Base-by-base conservation (phyloP, 2,797 vertebrate species). In the Prunella strophiata region DNA sequence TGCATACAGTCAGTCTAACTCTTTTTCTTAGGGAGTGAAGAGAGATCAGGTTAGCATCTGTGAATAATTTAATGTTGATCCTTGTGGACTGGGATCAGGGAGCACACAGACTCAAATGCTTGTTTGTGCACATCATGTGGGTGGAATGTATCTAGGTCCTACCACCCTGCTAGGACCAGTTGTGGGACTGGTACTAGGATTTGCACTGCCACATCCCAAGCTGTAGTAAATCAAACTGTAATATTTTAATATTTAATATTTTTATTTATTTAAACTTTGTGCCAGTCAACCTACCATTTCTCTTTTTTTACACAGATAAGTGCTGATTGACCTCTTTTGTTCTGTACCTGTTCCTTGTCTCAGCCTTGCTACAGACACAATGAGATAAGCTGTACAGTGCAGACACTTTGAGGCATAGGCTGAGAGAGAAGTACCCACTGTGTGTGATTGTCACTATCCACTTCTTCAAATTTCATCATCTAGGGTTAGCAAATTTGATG, bases 401-500 rank as follows among this genome's bases (percentile, higher is more conserved):
- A 20, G 57, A 30, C 2, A 36, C 17, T 47, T 42, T 10, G 27
- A 40, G 5, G 8, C 1, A 1, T 63, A 11, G 6, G 1, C 54
- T 67, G 52, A 63, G 62, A 54, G 66, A 43, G 27, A 26, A 48
- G 3, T 86, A 22, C 66, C 5, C 15, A 8, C 7, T 73, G 3
- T 23, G 11, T 62, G 25, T 58, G 48, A 5, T 4, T 48, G 13
- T 76, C 40, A 30, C 34, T 63, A 5, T 47, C 17, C 15, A 22
- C 23, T 84, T 83, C 2, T 52, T 67, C 40, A 52, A 1, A 57
- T 89, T 81, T 75, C 22, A 26, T 78, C 38, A 62, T 79, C n/a
- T 59, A 58, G 7, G 89, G 61, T 52, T 85, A 83, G 50, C 22
- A 62, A 66, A 55, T 75, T 51, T 20, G 14, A 21, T 80, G 27